Evolutionary conservation across 2,113 vertebrate genomes (phyloP).

Genomic region (Australoheros scitulus): DNA sequence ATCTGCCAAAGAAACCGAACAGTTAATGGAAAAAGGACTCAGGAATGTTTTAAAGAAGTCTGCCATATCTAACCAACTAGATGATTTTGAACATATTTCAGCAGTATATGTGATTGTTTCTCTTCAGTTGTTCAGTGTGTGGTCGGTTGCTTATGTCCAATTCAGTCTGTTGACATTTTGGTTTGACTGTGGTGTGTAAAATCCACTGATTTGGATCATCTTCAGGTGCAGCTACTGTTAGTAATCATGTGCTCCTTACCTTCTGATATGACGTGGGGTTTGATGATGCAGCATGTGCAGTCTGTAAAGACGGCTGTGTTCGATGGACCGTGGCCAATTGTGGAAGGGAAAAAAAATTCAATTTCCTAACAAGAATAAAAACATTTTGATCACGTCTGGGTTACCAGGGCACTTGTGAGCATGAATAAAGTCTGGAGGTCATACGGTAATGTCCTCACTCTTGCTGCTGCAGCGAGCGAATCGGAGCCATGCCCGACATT

Average conservation of each 20-base stretch:
- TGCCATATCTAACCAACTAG: background rate
- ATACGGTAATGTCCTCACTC: slow-evolving; percentile 80
- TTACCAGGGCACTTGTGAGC: background rate
- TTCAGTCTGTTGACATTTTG: background rate
- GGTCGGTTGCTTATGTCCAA: background rate
- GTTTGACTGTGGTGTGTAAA: background rate
- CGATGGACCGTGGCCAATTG: slow-evolving; percentile 84
- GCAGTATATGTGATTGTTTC: background rate
- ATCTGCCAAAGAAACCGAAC: background rate
- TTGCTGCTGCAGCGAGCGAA: slow-evolving; percentile 88
- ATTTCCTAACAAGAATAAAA: slow-evolving; percentile 83
- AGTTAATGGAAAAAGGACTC: background rate
- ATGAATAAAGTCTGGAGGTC: background rate
- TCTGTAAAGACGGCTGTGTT: slow-evolving; percentile 86
- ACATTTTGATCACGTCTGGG: background rate
- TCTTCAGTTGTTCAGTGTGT: background rate
- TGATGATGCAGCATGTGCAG: slow-evolving; percentile 92
- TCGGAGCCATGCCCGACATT: slow-evolving; percentile 90
- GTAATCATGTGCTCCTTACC: slow-evolving; percentile 71
- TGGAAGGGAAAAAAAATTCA: slow-evolving; percentile 95
- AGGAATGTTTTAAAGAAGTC: background rate
- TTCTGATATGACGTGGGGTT: slow-evolving; percentile 90
- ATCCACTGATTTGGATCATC: background rate
- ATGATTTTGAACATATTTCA: background rate
- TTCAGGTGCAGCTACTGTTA: background rate